These are phyloP conservation scores for Pentalonia nigronervosa DNA, from an alignment of 1,140 invertebrate genomes.

Conservation along the genomic window DNA sequence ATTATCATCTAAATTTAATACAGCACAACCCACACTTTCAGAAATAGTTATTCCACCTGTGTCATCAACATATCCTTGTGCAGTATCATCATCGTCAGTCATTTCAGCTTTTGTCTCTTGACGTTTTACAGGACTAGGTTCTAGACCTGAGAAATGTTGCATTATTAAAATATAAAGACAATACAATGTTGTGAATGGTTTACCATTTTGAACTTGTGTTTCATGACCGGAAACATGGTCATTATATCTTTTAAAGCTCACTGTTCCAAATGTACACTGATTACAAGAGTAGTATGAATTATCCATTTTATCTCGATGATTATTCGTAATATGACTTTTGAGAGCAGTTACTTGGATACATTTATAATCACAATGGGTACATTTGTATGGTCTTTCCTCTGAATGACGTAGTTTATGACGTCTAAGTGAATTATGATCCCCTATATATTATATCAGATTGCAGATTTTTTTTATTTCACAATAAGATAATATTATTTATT, in stretches of 20 bases:
- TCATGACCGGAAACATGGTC: conserved; percentile 57
- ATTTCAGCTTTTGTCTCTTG: conserved; percentile 61
- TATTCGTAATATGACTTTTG: conserved; percentile 69
- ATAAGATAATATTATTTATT: not conserved
- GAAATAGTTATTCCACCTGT: conserved; percentile 73
- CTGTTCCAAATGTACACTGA: conserved; percentile 56
- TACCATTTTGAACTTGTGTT: conserved; percentile 57
- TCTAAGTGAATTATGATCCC: conserved; percentile 81
- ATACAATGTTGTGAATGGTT: not conserved
- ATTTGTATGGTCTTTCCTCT: conserved; percentile 60
- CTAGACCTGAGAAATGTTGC: conserved; percentile 39
- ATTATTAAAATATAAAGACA: not conserved
- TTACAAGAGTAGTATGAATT: conserved; percentile 47
- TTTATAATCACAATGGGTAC: conserved; percentile 66
- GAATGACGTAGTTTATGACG: conserved; percentile 74
- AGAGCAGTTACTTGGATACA: conserved; percentile 75
- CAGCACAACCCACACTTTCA: conserved; percentile 59
- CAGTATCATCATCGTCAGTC: conserved; percentile 65
- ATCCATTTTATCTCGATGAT: conserved; percentile 64
- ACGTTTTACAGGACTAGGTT: conserved; percentile 61
- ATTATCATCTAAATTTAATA: conserved; percentile 52
- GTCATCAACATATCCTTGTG: conserved; percentile 68
- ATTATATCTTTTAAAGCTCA: conserved; percentile 53
- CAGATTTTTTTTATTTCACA: not conserved
- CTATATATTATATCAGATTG: conserved; percentile 32